Evolutionary conservation across 2,797 vertebrate species (phyloP).

Genomic region (Euthynnus affinis): DNA sequence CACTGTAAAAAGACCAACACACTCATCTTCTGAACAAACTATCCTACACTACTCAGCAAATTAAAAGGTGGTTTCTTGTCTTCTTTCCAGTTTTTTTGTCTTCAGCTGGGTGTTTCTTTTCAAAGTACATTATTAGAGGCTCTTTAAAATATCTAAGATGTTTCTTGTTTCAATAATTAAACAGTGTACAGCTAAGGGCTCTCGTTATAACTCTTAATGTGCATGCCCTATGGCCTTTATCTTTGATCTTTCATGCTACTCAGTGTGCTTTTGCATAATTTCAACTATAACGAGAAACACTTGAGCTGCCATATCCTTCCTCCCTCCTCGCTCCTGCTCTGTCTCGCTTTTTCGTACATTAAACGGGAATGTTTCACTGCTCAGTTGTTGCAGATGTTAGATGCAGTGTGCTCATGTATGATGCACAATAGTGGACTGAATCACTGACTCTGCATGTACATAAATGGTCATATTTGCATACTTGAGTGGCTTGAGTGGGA

Average conservation of each 20-base stretch:
- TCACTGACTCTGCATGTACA: conserved; percentile 36
- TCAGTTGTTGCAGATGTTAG: conserved; percentile 46
- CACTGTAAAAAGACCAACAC: conserved; percentile 38
- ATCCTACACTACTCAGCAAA: conserved; percentile 61
- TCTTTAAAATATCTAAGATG: conserved; percentile 84
- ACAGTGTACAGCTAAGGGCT: conserved; percentile 81
- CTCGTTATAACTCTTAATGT: conserved; percentile 83
- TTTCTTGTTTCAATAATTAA: conserved; percentile 87
- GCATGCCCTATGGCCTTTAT: conserved; percentile 84
- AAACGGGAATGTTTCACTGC: conserved; percentile 49
- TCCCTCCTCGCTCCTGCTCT: conserved; percentile 15
- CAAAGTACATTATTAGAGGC: conserved; percentile 76
- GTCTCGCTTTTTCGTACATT: conserved; percentile 43
- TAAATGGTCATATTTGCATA: conserved; percentile 55
- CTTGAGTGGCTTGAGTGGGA: conserved; percentile 41
- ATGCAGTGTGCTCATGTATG: conserved; percentile 33
- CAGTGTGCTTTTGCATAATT: conserved; percentile 81
- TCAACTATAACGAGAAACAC: conserved; percentile 73
- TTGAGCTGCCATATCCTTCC: conserved; percentile 69
- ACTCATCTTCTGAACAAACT: conserved; percentile 53
- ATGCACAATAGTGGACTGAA: conserved; percentile 42
- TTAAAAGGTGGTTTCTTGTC: conserved; percentile 69
- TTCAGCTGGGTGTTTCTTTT: conserved; percentile 68
- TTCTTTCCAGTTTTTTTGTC: conserved; percentile 59
- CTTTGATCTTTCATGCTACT: conserved; percentile 84